Conservation (phyloP, 2,888 invertebrate species). For the Liopterus haemorrhoidalis region DNA sequence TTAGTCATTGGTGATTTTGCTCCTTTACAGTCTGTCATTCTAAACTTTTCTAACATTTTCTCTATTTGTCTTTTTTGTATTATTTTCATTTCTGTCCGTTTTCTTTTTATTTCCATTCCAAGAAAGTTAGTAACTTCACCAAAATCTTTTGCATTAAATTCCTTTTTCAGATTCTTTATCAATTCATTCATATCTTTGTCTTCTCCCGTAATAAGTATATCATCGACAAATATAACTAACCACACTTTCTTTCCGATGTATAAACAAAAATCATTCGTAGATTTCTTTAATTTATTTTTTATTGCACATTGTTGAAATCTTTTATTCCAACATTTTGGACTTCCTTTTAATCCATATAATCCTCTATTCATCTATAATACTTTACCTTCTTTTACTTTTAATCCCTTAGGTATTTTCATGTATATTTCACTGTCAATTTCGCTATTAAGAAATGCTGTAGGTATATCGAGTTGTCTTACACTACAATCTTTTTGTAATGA, state of each 20-base stretch:
- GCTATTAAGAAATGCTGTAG: slow-evolving; percentile 27
- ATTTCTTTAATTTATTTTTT: neutral
- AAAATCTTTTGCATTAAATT: slow-evolving; percentile 3
- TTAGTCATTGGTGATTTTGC: slow-evolving; percentile 15
- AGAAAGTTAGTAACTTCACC: neutral
- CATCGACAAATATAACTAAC: too few relatives aligned
- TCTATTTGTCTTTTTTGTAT: slow-evolving; percentile 16
- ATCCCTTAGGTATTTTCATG: slow-evolving; percentile 25
- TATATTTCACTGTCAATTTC: slow-evolving; percentile 19
- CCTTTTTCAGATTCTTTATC: neutral
- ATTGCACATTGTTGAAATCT: neutral
- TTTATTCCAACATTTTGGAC: slow-evolving; percentile 4
- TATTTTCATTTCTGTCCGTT: slow-evolving; percentile 2
- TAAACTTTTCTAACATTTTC: slow-evolving; percentile 17
- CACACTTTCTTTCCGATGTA: too few relatives aligned
- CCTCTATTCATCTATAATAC: slow-evolving; percentile 27
- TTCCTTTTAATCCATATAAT: slow-evolving; percentile 21
- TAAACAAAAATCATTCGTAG: neutral
- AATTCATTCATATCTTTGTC: too few relatives aligned
- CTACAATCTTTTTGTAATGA: slow-evolving; percentile 6
- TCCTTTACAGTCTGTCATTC: slow-evolving; percentile 17
- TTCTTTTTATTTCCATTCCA: slow-evolving; percentile 1
- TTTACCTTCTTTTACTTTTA: slow-evolving; percentile 15
- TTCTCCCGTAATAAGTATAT: too few relatives aligned
- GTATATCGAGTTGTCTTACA: slow-evolving; percentile 20